Percentiles rank a stretch among this genome's conserved stretches.
Evolutionary conservation across 2,888 invertebrate species (phyloP).

Genomic region (Cerceris rybyensis): DNA sequence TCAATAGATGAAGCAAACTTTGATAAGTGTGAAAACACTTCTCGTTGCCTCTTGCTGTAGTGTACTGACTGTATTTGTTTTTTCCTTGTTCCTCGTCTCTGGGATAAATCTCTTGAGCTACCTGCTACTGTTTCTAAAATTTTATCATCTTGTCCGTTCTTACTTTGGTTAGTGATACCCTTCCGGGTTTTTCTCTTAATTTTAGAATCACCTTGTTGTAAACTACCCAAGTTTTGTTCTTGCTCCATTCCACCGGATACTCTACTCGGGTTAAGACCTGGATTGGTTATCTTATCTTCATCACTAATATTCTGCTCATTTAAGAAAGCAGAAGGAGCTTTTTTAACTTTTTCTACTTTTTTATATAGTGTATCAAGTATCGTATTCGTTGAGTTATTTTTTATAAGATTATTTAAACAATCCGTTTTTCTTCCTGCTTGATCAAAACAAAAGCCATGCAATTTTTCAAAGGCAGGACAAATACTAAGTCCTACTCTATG

Average conservation of each 20-base stretch:
- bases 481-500: constrained; percentile 50
- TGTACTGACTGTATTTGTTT: constrained; percentile 22
- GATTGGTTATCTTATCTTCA: constrained; percentile 7
- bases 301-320: constrained; percentile 7
- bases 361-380: constrained; percentile 64
- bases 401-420: constrained; percentile 22
- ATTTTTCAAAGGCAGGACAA: constrained; percentile 68
- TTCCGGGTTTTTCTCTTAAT: constrained; percentile 14
- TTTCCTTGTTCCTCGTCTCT: constrained; percentile 14
- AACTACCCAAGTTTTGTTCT: constrained; percentile 7
- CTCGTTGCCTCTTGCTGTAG: constrained; percentile 16
- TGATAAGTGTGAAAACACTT: constrained; percentile 16
- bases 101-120: constrained; percentile 21
- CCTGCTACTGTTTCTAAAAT: constrained; percentile 9
- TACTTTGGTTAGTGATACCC: neutral
- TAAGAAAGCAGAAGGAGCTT: constrained; percentile 40
- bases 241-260: constrained; percentile 3
- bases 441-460: constrained; percentile 66
- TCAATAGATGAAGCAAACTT: constrained; percentile 20
- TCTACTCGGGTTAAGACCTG: too few relatives aligned
- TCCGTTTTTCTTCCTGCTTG: constrained; percentile 35
- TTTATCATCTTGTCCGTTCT: neutral
- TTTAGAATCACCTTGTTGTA: constrained; percentile 21
- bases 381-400: constrained; percentile 28
- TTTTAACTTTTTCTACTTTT: constrained; percentile 50